Base-by-base conservation (phyloP, 1,140 invertebrate species). In the Megalopta genalis region DNA sequence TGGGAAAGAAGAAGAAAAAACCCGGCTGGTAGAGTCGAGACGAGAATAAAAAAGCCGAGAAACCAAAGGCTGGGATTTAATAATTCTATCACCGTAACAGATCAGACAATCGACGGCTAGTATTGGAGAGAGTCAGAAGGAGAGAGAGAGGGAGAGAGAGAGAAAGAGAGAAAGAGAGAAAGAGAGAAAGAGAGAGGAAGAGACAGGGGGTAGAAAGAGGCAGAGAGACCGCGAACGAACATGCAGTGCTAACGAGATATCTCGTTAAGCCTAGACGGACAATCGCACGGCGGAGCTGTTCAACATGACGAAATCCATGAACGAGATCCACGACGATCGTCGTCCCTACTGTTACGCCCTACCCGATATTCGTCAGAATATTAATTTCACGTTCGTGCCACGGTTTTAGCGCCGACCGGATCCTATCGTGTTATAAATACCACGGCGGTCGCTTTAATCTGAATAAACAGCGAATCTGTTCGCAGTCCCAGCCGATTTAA, bases 331-430 rank as follows among this genome's bases (percentile, higher is more conserved):
- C 81, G 76, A 84, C 60, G 65, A 86, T 86, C 80, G 82, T 84
- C 79, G 69, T 72, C 75, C 63, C 54, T 37, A 23, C 60, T 49
- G 73, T 82, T 82, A 79, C 63, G 21, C 39, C 46, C 82, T 71
- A 75, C 75, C 73, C 84, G 83, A 85, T 86, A 86, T 85, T 86
- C 80, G 79, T 84, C 84, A 77, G 73, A 81, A 69, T 79, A 77
- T 85, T 86, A 82, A 86, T 86, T 85, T 79, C 63, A 73, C 68
- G 68, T 68, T 75, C 64, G 32, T 18, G 59, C 9, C 1, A 14
- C 10, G 10, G 42, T 46, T 46, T 12, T 2, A 46, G 42, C 10
- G 42, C 18, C 8, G 16, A n/a, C 18, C 49, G 49, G 49, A 52
- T 18, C 16, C 14, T 21, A 16, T 52, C 49, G 49, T 21, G 49